Evolutionary conservation across 2,888 invertebrate genomes (phyloP), one percentile per base, ranked within the genome.

Genomic region (Napeogenes inachia): DNA sequence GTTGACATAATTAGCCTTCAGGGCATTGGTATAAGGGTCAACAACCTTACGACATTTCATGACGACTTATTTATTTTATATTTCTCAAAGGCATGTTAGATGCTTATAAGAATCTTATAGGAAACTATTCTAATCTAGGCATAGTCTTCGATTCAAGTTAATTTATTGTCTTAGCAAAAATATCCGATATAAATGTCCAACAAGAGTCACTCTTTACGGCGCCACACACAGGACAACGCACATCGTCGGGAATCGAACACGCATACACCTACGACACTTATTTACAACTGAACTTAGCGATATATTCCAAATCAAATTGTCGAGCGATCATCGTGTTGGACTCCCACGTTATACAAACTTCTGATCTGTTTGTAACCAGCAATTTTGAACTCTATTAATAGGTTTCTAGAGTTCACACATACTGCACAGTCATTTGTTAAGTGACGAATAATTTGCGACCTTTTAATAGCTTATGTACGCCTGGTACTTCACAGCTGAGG

Each of bases 231-330:
- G 76, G 77, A 79, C 80, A 83, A 80, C 78, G 75, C 77, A 76
- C 76, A 77, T 64, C 76, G 71, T 75, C 73, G 75, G 75, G 85
- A 80, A 76, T 80, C 82, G 81, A 87, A 86, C 81, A 75, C 68
- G 73, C 75, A 79, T 75, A 80, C 82, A 82, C 85, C 82, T 81
- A 81, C 80, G 76, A 72, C 73, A 73, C 78, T 80, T 87, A 86
- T 88, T 88, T 85, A 86, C 85, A 85, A 75, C 81, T 72, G 68
- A 68, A 74, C 78, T 76, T 74, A 72, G 76, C 85, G 77, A 87
- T 87, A 87, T 85, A 85, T 88, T 87, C 74, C 75, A 77, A 80
- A 84, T 86, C 84, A 84, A 87, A 88, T 86, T 84, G 87, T 86
- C 84, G 79, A 81, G 77, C 80, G 81, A 84, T 87, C 87, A 86